A percentile compares a stretch with the other conserved stretches of the same genome.
Conservation (phyloP, 2,797 vertebrate species). For the Melanotaenia nigrans region DNA sequence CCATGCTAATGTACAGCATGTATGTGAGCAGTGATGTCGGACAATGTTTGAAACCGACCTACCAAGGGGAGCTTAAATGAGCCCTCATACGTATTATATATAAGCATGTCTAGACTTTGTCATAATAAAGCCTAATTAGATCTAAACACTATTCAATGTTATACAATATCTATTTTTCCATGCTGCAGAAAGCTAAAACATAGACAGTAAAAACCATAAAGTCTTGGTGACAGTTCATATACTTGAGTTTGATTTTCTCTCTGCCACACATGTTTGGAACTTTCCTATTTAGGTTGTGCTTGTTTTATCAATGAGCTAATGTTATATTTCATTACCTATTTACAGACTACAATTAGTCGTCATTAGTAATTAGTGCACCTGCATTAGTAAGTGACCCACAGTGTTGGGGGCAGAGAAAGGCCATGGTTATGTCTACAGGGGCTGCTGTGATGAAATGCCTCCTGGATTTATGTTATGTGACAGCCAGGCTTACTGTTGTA, state of each 20-base stretch:
- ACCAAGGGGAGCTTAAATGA: too few relatives aligned
- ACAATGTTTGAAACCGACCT: too few relatives aligned
- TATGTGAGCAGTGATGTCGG: too few relatives aligned
- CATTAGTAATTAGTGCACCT: too few relatives aligned
- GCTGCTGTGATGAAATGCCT: constrained; percentile 38
- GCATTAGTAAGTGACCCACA: constrained; percentile 19
- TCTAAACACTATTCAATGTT: background rate
- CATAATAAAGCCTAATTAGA: background rate
- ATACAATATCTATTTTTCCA: background rate
- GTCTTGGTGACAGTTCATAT: too few relatives aligned
- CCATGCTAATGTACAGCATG: too few relatives aligned
- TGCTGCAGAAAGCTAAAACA: background rate
- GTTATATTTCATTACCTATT: background rate
- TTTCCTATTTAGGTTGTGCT: background rate
- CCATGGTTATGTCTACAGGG: constrained; percentile 10
- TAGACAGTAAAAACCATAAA: background rate
- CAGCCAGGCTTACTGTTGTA: constrained; percentile 11
- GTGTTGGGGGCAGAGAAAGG: constrained; percentile 20
- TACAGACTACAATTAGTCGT: background rate
- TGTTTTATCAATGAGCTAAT: background rate
- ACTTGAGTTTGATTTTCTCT: too few relatives aligned
- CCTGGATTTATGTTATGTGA: constrained; percentile 34
- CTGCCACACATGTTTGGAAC: too few relatives aligned
- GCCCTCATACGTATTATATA: too few relatives aligned
- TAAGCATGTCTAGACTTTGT: background rate